A percentile compares a stretch with the other conserved stretches of the same genome.
phyloP scores from a whole-genome alignment of 2,888 invertebrate genomes.

The Biston betularia region DNA sequence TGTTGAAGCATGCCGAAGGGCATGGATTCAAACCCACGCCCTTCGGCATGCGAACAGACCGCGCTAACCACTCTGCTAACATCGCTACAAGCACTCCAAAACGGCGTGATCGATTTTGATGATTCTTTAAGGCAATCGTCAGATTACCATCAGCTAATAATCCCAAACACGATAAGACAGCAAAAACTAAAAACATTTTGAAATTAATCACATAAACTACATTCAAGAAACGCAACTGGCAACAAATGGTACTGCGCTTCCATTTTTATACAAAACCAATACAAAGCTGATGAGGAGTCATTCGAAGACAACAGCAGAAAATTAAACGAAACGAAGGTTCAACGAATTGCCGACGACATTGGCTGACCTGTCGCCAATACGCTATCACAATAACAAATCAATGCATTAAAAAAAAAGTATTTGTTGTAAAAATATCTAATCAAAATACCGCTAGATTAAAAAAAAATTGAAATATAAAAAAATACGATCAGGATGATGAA shows the following conservation, averaged over 20 bases:
- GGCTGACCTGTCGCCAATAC: background rate
- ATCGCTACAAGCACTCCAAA: no score
- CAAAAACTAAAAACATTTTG: background rate
- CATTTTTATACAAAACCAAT: constrained; percentile 5
- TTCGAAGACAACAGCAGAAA: background rate
- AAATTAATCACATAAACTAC: background rate
- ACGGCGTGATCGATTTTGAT: no score
- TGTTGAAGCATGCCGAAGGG: no score
- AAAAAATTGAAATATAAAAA: no score
- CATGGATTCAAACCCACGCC: no score
- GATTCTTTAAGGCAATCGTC: no score
- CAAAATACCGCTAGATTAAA: no score
- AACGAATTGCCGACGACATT: background rate
- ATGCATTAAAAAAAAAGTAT: background rate
- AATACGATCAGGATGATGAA: no score
- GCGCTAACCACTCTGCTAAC: no score
- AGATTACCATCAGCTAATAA: constrained; percentile 3
- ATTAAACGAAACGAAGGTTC: background rate
- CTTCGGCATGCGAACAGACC: no score
- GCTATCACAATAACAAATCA: background rate
- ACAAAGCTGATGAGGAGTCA: constrained; percentile 5
- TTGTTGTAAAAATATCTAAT: no score
- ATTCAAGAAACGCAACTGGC: background rate
- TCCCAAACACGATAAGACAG: background rate
- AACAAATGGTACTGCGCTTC: background rate